Percentiles rank a stretch among this genome's conserved stretches.
phyloP scores from a whole-genome alignment of 2,797 vertebrate genomes.

The Mormyrus proboscirostris region DNA sequence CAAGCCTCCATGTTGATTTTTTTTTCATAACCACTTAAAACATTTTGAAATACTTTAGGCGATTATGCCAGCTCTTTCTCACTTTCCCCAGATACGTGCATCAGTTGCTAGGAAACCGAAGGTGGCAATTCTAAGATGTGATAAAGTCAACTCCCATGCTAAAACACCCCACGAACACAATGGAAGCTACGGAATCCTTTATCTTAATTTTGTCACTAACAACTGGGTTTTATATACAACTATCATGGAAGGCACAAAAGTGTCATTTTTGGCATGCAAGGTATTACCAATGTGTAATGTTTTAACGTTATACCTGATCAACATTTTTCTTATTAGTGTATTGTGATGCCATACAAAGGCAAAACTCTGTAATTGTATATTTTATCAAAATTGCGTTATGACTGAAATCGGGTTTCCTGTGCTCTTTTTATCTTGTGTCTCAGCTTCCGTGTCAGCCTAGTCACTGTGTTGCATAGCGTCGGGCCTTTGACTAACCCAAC shows the following conservation, averaged over 20 bases:
- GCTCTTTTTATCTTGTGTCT: not conserved
- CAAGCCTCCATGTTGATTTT: not conserved
- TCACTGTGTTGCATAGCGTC: not conserved
- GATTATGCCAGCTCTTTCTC: slow-evolving; percentile 25
- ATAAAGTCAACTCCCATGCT: slow-evolving; percentile 33
- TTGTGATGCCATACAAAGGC: not conserved
- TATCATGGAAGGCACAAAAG: not conserved
- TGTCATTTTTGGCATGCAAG: not conserved
- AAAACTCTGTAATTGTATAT: not conserved
- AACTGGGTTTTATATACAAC: not conserved
- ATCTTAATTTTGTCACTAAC: not conserved
- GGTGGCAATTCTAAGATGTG: slow-evolving; percentile 34
- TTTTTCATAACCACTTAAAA: slow-evolving; percentile 22
- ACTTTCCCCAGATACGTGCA: slow-evolving; percentile 34
- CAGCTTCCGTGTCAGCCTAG: not conserved
- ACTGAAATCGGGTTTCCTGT: not conserved
- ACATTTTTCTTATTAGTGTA: not conserved
- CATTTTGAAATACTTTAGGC: slow-evolving; percentile 30
- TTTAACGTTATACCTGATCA: not conserved
- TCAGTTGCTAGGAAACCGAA: slow-evolving; percentile 41
- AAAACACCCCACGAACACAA: slow-evolving; percentile 27
- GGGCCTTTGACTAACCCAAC: not conserved
- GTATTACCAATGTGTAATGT: not conserved
- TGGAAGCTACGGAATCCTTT: slow-evolving; percentile 17
- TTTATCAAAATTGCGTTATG: not conserved